These are phyloP conservation scores for Lithosia quadra DNA, from an alignment of 2,888 invertebrate genomes.

Conservation along the genomic window DNA sequence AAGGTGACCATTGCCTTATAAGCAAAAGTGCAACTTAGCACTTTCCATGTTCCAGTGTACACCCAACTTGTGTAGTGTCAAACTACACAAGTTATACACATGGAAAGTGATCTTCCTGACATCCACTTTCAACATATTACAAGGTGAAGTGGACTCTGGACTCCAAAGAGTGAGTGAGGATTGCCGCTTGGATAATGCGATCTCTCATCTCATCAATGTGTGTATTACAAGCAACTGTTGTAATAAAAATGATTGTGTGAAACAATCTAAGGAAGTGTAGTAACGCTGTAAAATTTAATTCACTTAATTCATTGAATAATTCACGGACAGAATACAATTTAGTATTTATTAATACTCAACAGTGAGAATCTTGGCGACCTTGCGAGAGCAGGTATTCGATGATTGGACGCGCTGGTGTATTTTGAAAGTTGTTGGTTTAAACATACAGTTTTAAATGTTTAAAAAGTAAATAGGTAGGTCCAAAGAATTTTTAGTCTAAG, in stretches of 20 bases:
- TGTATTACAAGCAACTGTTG: not conserved
- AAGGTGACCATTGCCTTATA: too few species aligned
- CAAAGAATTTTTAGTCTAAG: too few species aligned
- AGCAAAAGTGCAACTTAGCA: too few species aligned
- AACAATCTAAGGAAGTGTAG: not conserved
- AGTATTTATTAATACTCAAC: not conserved
- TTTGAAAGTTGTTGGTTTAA: not conserved
- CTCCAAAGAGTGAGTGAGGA: not conserved
- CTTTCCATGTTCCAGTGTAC: too few species aligned
- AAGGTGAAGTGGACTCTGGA: too few species aligned
- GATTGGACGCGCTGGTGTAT: not conserved
- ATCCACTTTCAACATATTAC: too few species aligned
- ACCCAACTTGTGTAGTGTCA: too few species aligned
- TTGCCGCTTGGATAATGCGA: not conserved
- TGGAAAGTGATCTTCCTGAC: too few species aligned
- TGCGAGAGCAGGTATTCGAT: conserved; percentile 27
- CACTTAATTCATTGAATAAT: not conserved
- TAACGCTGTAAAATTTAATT: not conserved
- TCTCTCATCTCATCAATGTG: not conserved
- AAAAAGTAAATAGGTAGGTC: too few species aligned
- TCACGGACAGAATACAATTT: not conserved
- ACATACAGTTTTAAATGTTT: not conserved
- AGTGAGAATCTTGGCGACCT: conserved; percentile 44
- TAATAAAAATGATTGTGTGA: not conserved
- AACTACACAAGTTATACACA: too few species aligned